phyloP scores from a whole-genome alignment of 2,113 vertebrate species.

The Rana temporaria region DNA sequence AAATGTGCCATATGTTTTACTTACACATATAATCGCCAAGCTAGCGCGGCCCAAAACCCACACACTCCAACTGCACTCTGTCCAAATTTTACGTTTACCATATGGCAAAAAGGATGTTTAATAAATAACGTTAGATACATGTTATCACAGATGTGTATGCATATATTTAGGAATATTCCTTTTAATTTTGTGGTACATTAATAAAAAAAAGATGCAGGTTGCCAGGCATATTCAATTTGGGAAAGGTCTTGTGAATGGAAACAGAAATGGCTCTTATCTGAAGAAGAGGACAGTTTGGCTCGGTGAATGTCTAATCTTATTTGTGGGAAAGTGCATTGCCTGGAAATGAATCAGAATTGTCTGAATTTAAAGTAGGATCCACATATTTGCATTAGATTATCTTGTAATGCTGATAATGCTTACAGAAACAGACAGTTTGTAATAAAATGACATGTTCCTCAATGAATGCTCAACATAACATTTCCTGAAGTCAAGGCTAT shows the following conservation, averaged over 20 bases:
- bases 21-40: too few species aligned
- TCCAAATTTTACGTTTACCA: too few species aligned
- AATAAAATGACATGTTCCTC: not conserved
- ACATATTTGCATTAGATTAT: not conserved
- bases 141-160: too few species aligned
- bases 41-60: too few species aligned
- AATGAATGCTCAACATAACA: too few species aligned
- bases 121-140: too few species aligned
- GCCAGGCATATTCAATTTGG: not conserved
- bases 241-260: slow-evolving; percentile 5
- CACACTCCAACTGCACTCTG: too few species aligned
- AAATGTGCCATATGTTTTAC: too few species aligned
- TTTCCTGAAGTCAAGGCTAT: too few species aligned
- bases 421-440: not conserved
- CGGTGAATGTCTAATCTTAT: slow-evolving; percentile 26
- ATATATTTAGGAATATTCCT: too few species aligned
- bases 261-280: slow-evolving; percentile 21
- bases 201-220: not conserved
- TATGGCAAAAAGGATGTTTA: too few species aligned
- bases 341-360: slow-evolving; percentile 19
- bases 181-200: not conserved
- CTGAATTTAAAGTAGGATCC: slow-evolving; percentile 14
- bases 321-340: slow-evolving; percentile 27
- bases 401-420: slow-evolving; percentile 5
- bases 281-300: slow-evolving; percentile 2